Conservation (phyloP, 1,140 invertebrate genomes). For the Maniola jurtina region DNA sequence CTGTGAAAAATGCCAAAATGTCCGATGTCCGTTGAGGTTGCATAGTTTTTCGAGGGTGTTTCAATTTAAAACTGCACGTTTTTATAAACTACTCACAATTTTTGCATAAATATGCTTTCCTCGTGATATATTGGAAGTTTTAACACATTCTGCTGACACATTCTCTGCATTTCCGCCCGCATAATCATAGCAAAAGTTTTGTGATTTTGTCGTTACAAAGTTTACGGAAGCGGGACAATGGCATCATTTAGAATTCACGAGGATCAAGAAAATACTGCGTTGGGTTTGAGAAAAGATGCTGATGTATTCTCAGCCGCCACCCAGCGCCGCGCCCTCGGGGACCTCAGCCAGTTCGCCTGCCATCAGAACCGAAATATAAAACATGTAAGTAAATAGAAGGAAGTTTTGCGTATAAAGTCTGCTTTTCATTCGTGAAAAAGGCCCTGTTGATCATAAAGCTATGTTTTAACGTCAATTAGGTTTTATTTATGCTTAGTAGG, state of each 20-base stretch:
- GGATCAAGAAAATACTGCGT: conserved; percentile 82
- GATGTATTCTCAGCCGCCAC: conserved; percentile 69
- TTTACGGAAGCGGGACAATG: conserved; percentile 76
- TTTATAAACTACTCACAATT: conserved; percentile 48
- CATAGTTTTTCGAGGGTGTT: conserved; percentile 60
- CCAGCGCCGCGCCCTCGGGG: conserved; percentile 79
- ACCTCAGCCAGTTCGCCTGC: conserved; percentile 68
- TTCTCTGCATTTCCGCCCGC: conserved; percentile 41
- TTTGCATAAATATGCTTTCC: conserved; percentile 53
- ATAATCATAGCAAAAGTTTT: conserved; percentile 30
- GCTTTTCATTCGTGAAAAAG: too few relatives aligned
- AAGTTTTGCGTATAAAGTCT: neutral
- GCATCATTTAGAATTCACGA: conserved; percentile 83
- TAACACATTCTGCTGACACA: conserved; percentile 45
- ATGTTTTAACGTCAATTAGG: too few relatives aligned
- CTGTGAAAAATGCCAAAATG: conserved; percentile 50
- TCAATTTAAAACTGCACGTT: conserved; percentile 40
- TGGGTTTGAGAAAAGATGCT: conserved; percentile 65
- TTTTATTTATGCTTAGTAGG: too few relatives aligned
- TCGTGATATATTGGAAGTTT: conserved; percentile 36
- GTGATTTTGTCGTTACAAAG: conserved; percentile 45
- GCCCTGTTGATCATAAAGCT: too few relatives aligned
- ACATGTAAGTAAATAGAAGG: conserved; percentile 58
- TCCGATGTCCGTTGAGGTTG: conserved; percentile 73
- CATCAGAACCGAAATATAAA: conserved; percentile 68